A percentile compares a stretch with the other conserved stretches of the same genome.
Conservation (phyloP, 2,797 vertebrate species). For the Molossus molossus region DNA sequence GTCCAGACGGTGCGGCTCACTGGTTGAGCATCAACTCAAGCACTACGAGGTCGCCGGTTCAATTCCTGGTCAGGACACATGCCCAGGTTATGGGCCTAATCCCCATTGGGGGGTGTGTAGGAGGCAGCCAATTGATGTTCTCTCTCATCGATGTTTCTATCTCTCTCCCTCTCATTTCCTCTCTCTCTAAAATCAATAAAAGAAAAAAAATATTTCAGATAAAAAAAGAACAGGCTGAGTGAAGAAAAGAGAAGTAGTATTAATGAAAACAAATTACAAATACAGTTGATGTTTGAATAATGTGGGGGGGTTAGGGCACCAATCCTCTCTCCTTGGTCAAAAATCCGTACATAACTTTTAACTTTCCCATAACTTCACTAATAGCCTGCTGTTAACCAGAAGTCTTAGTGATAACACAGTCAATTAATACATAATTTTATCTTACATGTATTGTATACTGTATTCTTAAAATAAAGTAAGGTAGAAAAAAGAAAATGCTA, state of each 20-base stretch:
- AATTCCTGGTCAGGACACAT: too few relatives aligned
- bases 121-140: too few relatives aligned
- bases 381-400: background rate
- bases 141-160: too few relatives aligned
- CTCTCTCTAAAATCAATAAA: too few relatives aligned
- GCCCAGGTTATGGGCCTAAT: too few relatives aligned
- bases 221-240: background rate
- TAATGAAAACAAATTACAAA: conserved; percentile 18
- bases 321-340: background rate
- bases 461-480: background rate
- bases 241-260: background rate
- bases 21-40: too few relatives aligned
- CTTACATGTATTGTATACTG: background rate
- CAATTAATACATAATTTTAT: background rate
- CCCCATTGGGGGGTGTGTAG: too few relatives aligned
- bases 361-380: background rate
- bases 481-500: background rate
- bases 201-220: background rate
- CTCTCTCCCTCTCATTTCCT: too few relatives aligned
- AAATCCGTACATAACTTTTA: background rate
- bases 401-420: background rate
- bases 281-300: background rate
- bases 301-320: background rate
- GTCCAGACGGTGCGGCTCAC: too few relatives aligned
- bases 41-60: too few relatives aligned